Percentiles rank a stretch among this genome's conserved stretches.
Conservation (phyloP, 1,140 invertebrate genomes). For the Portunus trituberculatus region DNA sequence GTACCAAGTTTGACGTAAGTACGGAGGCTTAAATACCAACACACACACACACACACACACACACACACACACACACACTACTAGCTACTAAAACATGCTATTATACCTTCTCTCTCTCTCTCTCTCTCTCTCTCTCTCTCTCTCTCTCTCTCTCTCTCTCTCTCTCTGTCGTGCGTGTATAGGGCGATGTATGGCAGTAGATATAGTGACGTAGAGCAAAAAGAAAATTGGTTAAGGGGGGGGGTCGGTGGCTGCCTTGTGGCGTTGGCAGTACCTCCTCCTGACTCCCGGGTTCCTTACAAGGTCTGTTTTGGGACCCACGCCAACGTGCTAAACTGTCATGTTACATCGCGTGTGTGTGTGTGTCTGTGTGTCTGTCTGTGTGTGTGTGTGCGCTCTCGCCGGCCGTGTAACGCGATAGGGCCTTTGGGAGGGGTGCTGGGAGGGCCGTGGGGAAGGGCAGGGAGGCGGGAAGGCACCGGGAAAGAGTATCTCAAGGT, state of each 20-base stretch:
- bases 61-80: too few relatives aligned
- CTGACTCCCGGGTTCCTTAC: neutral
- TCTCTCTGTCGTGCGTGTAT: too few relatives aligned
- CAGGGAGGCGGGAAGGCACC: neutral
- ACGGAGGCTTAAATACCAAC: too few relatives aligned
- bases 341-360: neutral
- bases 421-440: neutral
- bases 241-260: neutral
- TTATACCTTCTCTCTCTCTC: neutral
- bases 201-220: too few relatives aligned
- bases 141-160: too few relatives aligned
- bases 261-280: neutral
- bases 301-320: slow-evolving; percentile 2
- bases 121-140: neutral
- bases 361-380: neutral
- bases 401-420: neutral
- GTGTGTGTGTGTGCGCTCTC: neutral
- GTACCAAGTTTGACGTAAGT: too few relatives aligned
- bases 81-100: too few relatives aligned
- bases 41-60: too few relatives aligned
- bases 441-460: neutral
- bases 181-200: too few relatives aligned
- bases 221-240: neutral
- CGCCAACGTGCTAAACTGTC: neutral
- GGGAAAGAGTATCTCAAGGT: too few relatives aligned